phyloP scores from a whole-genome alignment of 1,140 invertebrate species.

The Eubasilissa regina region DNA sequence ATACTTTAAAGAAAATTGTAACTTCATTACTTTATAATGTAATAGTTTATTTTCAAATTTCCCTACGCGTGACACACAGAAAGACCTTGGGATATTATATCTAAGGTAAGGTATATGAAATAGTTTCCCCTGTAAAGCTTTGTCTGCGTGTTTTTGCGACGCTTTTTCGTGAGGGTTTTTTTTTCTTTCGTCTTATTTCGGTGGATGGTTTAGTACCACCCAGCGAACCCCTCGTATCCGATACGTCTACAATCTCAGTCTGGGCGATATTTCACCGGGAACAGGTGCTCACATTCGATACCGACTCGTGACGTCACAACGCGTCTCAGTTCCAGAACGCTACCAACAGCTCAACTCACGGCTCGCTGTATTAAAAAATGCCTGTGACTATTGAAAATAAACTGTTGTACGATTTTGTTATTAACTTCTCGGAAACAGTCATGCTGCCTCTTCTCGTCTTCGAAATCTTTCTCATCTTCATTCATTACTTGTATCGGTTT shows the following conservation, averaged over 20 bases:
- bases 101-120: too few relatives aligned
- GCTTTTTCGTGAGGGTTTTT: background rate
- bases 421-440: conserved; percentile 13
- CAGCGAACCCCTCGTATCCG: conserved; percentile 13
- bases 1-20: background rate
- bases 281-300: conserved; percentile 17
- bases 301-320: conserved; percentile 30
- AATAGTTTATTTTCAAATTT: too few relatives aligned
- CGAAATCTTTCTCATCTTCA: background rate
- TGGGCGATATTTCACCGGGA: conserved; percentile 19
- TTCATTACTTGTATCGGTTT: background rate
- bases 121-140: too few relatives aligned
- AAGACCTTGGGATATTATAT: too few relatives aligned
- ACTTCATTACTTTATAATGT: background rate
- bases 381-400: background rate
- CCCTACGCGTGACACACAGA: too few relatives aligned
- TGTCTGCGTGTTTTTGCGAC: too few relatives aligned
- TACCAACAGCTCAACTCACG: background rate
- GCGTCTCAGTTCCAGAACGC: background rate
- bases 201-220: background rate
- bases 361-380: background rate
- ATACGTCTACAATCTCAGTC: conserved; percentile 18
- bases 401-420: background rate
- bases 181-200: too few relatives aligned
- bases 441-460: background rate